Evolutionary conservation across 1,140 invertebrate genomes (phyloP), one percentile per base, ranked within the genome.

Genomic region (Tetramorium simillimum): DNA sequence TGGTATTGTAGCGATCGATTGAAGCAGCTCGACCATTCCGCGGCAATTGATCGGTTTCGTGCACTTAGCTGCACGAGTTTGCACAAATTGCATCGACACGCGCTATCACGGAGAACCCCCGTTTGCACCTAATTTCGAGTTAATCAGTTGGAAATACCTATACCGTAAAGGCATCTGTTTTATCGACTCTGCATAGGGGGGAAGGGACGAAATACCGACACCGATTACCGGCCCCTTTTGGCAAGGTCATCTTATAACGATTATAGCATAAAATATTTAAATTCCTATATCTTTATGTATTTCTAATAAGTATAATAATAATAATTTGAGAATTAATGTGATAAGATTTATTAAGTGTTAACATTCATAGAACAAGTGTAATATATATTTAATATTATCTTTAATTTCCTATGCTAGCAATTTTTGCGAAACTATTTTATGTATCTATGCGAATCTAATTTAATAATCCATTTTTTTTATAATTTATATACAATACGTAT

Each of bases 11-110:
- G 40, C 43, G 53, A 84, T 67, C 84, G 43, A 63, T 14, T 43
- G 16, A 69, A 40, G 69, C n/a, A 67, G 75, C 51, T 60, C 69
- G 40, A 84, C 40, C 60, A 40, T 80, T 80, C 28, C 53, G 14
- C 21, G 18, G 24, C 40, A 80, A 65, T 24, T 43, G 51, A 72
- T 86, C 43, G 56, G 37, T 81, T 73, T 87, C 7, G 40, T 24
- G 56, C 60, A 46, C 24, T 82, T 58, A 76, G 9, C 7, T 46
- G 43, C 63, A 62, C 88, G 40, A 89, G 58, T 81, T 24, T 73
- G 7, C 72, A 33, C n/a, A 80, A 90, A 88, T 90, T 90, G 56
- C 75, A 70, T 12, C 69, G 28, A 76, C 49, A 53, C 51, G 56
- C 86, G 78, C 86, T 63, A 88, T 84, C 86, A 67, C 33, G n/a